Conservation (phyloP, 1,140 invertebrate genomes). For the Eciton burchellii region DNA sequence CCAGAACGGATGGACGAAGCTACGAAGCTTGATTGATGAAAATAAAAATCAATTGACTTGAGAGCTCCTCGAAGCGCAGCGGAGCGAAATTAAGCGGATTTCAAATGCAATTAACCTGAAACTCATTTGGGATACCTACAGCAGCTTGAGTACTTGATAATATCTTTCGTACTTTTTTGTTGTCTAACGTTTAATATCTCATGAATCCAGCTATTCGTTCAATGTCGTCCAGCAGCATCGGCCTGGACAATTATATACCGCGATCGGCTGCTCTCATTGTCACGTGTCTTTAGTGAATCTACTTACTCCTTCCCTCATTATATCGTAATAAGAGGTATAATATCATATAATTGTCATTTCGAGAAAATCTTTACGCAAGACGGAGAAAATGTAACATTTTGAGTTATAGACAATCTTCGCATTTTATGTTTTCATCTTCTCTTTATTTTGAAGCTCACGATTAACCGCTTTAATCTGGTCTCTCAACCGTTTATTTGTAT, state of each 20-base stretch:
- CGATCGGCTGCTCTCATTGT: not conserved
- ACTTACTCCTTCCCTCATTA: not conserved
- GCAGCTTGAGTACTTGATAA: constrained; percentile 11
- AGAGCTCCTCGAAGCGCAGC: not conserved
- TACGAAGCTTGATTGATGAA: constrained; percentile 50
- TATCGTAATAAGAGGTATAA: not conserved
- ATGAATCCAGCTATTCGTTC: not conserved
- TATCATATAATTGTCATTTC: not conserved
- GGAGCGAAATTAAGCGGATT: constrained; percentile 56
- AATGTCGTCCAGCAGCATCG: not conserved
- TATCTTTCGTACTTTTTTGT: constrained; percentile 20
- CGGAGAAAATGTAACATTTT: not conserved
- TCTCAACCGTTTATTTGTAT: not conserved
- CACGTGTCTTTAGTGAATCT: not conserved
- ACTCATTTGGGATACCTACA: constrained; percentile 24
- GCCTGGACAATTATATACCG: not conserved
- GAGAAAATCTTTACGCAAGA: not conserved
- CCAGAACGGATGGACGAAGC: constrained; percentile 24
- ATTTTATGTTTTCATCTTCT: not conserved
- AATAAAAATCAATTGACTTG: constrained; percentile 61
- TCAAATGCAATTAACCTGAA: constrained; percentile 47
- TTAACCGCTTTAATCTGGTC: not conserved
- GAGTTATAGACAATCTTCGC: not conserved
- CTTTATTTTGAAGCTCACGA: not conserved
- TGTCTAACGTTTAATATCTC: constrained; percentile 18